These are phyloP conservation scores for Emesis castigata DNA, from an alignment of 2,888 invertebrate species.

Conservation along the genomic window DNA sequence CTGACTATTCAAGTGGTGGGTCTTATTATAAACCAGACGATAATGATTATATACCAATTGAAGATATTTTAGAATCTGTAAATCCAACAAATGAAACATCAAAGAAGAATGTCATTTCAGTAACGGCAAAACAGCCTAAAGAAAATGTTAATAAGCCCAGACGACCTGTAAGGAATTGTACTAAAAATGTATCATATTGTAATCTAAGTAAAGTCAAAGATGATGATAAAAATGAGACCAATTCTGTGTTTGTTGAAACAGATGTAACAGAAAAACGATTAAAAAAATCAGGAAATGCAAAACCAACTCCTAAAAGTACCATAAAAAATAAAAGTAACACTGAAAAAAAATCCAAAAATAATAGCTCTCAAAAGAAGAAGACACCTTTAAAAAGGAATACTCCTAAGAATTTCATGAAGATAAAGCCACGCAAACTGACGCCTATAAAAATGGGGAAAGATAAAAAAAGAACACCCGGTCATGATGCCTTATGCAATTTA, in stretches of 20 bases:
- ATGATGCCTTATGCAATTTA: conserved; percentile 16
- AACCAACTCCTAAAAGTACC: conserved; percentile 50
- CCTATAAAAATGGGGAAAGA: conserved; percentile 71
- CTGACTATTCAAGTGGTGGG: conserved; percentile 90
- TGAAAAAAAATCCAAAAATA: conserved; percentile 20
- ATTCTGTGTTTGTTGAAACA: conserved; percentile 73
- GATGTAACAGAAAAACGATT: conserved; percentile 62
- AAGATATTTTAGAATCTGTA: conserved; percentile 75
- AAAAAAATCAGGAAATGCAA: conserved; percentile 50
- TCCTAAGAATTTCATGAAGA: conserved; percentile 79
- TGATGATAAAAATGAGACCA: conserved; percentile 71
- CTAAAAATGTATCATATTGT: conserved; percentile 84
- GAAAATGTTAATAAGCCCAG: conserved; percentile 65
- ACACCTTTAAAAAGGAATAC: conserved; percentile 76
- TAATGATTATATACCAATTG: conserved; percentile 81
- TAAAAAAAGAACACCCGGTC: conserved; percentile 20
- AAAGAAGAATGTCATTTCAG: conserved; percentile 62
- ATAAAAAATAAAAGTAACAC: conserved; percentile 55
- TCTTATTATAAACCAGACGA: conserved; percentile 91
- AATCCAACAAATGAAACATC: conserved; percentile 65
- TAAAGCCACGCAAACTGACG: conserved; percentile 78
- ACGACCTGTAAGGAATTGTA: conserved; percentile 81
- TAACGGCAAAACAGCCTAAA: conserved; percentile 60
- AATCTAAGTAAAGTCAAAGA: conserved; percentile 72
- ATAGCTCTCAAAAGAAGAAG: conserved; percentile 32